phyloP scores from a whole-genome alignment of 2,113 vertebrate species.

The Zosterops lateralis region DNA sequence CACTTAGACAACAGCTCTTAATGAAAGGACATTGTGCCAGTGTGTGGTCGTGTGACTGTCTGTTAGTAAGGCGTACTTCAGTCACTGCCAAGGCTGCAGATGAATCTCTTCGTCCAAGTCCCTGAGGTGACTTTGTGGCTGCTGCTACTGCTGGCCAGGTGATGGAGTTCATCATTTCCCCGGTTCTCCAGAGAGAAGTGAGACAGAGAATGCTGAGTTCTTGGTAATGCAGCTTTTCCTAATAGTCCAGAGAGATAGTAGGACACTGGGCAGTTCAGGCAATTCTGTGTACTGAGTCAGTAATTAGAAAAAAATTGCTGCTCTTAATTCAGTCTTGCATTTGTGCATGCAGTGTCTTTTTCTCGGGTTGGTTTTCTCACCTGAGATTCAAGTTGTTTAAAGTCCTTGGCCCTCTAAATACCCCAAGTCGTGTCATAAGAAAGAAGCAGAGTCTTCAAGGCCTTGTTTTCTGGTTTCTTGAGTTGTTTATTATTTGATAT shows the following conservation, averaged over 20 bases:
- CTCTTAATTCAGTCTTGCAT: not conserved
- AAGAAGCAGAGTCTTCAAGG: no score
- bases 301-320: slow-evolving; percentile 17
- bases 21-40: slow-evolving; percentile 69
- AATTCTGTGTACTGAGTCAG: slow-evolving; percentile 2
- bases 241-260: slow-evolving; percentile 56
- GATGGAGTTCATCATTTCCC: slow-evolving; percentile 67
- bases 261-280: slow-evolving; percentile 34
- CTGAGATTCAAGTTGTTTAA: no score
- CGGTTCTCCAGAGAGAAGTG: slow-evolving; percentile 49
- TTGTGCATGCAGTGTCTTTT: not conserved
- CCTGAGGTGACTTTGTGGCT: slow-evolving; percentile 63
- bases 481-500: no score
- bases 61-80: slow-evolving; percentile 57
- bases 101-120: slow-evolving; percentile 70
- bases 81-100: slow-evolving; percentile 58
- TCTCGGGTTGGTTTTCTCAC: no score
- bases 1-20: slow-evolving; percentile 74
- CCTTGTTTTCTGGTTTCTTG: no score
- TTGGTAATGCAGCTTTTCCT: slow-evolving; percentile 65
- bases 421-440: no score
- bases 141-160: slow-evolving; percentile 69
- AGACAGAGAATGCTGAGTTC: slow-evolving; percentile 56
- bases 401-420: no score
- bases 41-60: slow-evolving; percentile 58